Evolutionary conservation across 1,140 invertebrate genomes (phyloP).

Genomic region (Asobara japonica): DNA sequence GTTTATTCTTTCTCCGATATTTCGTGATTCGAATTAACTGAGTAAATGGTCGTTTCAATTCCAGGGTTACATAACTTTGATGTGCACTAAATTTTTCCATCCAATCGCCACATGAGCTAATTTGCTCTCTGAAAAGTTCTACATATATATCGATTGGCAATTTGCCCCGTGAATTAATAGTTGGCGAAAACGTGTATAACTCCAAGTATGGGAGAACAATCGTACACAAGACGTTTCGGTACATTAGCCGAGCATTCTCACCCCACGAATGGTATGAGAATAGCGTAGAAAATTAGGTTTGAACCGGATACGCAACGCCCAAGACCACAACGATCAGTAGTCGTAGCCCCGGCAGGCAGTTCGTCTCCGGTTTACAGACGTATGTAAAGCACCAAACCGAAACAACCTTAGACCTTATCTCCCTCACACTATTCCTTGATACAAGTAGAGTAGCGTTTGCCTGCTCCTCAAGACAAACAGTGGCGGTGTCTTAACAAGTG

Average conservation of each 20-base stretch:
- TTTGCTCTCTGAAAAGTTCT: no score
- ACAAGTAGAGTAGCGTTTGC: slow-evolving; percentile 15
- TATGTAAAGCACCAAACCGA: slow-evolving; percentile 64
- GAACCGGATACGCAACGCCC: slow-evolving; percentile 37
- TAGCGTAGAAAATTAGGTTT: slow-evolving; percentile 32
- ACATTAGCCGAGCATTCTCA: background rate
- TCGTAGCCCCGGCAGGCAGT: slow-evolving; percentile 62
- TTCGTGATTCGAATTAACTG: no score
- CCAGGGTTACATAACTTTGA: no score
- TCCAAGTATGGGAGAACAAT: background rate
- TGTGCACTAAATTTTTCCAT: no score
- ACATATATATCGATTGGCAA: no score
- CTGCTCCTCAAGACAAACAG: slow-evolving; percentile 66
- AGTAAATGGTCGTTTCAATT: no score
- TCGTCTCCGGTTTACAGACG: slow-evolving; percentile 65
- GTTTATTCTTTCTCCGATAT: no score
- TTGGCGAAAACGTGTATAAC: no score
- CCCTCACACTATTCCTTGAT: slow-evolving; percentile 4
- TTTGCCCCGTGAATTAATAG: no score
- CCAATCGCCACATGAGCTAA: no score
- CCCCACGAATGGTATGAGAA: background rate
- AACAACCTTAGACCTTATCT: slow-evolving; percentile 58
- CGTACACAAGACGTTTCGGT: background rate
- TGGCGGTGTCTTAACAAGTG: slow-evolving; percentile 69
- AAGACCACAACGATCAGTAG: slow-evolving; percentile 68